Evolutionary conservation across 2,797 vertebrate species (phyloP).

Genomic region (Oreochromis mossambicus): DNA sequence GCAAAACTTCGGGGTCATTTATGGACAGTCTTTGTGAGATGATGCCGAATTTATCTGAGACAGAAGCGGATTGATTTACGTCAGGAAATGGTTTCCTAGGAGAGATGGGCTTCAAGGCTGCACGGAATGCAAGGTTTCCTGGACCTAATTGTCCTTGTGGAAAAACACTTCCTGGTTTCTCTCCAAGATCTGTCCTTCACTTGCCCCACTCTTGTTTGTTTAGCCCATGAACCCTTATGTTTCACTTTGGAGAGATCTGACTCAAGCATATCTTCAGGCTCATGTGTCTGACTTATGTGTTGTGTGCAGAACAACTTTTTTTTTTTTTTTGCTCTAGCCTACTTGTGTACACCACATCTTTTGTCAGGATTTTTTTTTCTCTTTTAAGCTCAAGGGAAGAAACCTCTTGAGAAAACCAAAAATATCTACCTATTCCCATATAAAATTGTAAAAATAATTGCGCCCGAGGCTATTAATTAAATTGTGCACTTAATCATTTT

Average conservation of each 20-base stretch:
- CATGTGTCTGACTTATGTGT: not conserved
- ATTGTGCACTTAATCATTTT: slow-evolving; percentile 60
- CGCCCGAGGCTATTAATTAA: slow-evolving; percentile 62
- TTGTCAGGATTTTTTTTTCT: slow-evolving; percentile 5
- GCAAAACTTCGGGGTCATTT: not conserved
- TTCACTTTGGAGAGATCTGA: slow-evolving; percentile 13
- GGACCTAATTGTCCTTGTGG: slow-evolving; percentile 72
- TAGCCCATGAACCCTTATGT: slow-evolving; percentile 1
- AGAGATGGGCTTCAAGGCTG: slow-evolving; percentile 58
- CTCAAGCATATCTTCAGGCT: not conserved
- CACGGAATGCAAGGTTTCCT: slow-evolving; percentile 70
- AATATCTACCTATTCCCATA: slow-evolving; percentile 47
- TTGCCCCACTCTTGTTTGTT: slow-evolving; percentile 33
- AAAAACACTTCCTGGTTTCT: slow-evolving; percentile 75
- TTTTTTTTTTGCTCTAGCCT: not conserved
- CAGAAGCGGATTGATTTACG: slow-evolving; percentile 43
- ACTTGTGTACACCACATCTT: slow-evolving; percentile 9
- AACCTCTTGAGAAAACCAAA: slow-evolving; percentile 53
- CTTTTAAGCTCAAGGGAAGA: slow-evolving; percentile 31
- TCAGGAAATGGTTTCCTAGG: slow-evolving; percentile 58
- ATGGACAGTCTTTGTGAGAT: not conserved
- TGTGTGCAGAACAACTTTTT: not conserved
- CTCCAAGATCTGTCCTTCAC: slow-evolving; percentile 66
- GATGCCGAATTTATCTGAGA: slow-evolving; percentile 21
- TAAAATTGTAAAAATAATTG: slow-evolving; percentile 58